Conservation (phyloP, 2,113 vertebrate genomes). For the Platichthys flesus region DNA sequence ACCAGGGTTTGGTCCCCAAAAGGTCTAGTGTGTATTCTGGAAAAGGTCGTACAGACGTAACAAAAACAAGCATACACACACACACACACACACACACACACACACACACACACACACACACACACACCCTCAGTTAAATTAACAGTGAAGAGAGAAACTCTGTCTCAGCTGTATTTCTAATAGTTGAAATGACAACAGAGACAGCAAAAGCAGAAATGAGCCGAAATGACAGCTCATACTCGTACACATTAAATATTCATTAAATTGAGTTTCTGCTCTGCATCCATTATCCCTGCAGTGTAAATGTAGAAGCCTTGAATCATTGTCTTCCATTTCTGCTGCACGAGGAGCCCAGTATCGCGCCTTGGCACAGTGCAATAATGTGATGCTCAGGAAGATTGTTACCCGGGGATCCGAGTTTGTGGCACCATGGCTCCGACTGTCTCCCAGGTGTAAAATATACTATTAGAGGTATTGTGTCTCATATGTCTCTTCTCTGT, state of each 20-base stretch:
- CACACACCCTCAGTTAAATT: background rate
- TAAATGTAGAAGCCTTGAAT: constrained; percentile 13
- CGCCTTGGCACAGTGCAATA: constrained; percentile 42
- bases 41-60: no score
- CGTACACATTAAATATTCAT: constrained; percentile 34
- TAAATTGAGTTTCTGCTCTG: background rate
- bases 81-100: no score
- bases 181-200: background rate
- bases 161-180: no score
- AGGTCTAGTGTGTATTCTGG: no score
- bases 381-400: constrained; percentile 38
- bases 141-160: background rate
- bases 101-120: no score
- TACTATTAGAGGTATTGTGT: constrained; percentile 22
- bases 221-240: background rate
- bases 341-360: background rate
- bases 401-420: constrained; percentile 38
- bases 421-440: constrained; percentile 3
- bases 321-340: constrained; percentile 23
- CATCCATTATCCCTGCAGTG: background rate
- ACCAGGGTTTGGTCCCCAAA: no score
- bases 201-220: background rate
- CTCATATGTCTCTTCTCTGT: constrained; percentile 63
- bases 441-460: constrained; percentile 34
- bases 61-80: no score